These are phyloP conservation scores for Lordiphosa fenestrarum DNA, from an alignment of 2,888 invertebrate species.

Conservation along the genomic window DNA sequence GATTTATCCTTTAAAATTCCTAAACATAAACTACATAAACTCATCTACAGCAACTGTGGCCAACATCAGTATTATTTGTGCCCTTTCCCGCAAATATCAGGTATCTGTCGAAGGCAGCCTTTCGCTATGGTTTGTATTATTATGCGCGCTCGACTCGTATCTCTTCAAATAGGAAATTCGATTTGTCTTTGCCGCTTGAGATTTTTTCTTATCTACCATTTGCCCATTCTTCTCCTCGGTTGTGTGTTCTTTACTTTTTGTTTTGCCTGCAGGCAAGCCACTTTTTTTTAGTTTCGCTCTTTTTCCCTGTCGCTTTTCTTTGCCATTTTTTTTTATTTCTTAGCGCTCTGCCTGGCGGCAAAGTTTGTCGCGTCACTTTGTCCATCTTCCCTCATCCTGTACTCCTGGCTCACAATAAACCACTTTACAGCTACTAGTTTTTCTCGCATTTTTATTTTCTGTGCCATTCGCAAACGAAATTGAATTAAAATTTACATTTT, in stretches of 20 bases:
- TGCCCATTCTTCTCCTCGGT: not conserved
- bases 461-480: constrained; percentile 52
- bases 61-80: no score
- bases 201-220: constrained; percentile 28
- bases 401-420: constrained; percentile 62
- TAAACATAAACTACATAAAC: no score
- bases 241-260: constrained; percentile 8
- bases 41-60: no score
- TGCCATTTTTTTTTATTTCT: constrained; percentile 13
- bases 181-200: constrained; percentile 44
- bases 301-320: constrained; percentile 21
- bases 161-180: constrained; percentile 46
- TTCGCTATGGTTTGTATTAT: constrained; percentile 2
- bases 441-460: constrained; percentile 21
- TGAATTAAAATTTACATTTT: constrained; percentile 77
- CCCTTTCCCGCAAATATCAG: no score
- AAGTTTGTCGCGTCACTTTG: constrained; percentile 65
- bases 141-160: constrained; percentile 7
- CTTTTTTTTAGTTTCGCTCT: constrained; percentile 58
- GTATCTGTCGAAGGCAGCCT: not conserved
- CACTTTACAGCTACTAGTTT: constrained; percentile 67
- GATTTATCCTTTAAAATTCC: no score
- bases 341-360: constrained; percentile 49
- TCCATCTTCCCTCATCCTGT: constrained; percentile 4
- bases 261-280: constrained; percentile 53